Evolutionary conservation across 2,113 vertebrate genomes (phyloP), one percentile per base, ranked within the genome.

Genomic region (Origma solitaria): DNA sequence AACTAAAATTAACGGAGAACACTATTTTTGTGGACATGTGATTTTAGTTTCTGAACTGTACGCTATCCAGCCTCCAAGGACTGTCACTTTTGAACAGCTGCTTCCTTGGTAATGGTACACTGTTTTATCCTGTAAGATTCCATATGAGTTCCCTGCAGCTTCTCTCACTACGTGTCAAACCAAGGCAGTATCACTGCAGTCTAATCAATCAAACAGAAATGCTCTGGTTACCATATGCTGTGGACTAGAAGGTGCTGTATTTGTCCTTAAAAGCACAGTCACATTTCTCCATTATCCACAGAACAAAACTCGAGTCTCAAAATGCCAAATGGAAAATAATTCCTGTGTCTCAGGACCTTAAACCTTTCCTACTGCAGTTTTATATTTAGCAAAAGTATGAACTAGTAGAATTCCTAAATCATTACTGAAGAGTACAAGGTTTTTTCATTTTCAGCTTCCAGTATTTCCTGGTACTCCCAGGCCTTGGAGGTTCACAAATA

Each of bases 161-260:
- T 76, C 68, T 80, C 70, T 85, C 54, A 7, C 33, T n/a, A 4
- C 35, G 12, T 1, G 1, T 28, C 37, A 90, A 75, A 61, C 18
- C 54, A 61, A 82, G 65, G 75, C 50, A 81, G 33, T 40, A n/a
- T 11, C 81, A n/a, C 65, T 92, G 69, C 76, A 40, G 37, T 68
- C 57, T 60, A 7, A 79, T 45, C 75, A 72, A 45, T n/a, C 82
- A 66, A 38, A 78, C 60, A 73, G 73, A 75, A 94, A 79, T 64
- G 57, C 68, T 87, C 68, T 51, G 31, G 65, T 92, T 94, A 61
- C 81, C 73, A 57, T 56, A 66, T 61, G 86, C 77, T 9, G 6
- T 72, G 80, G 56, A 68, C 38, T 84, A 44, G 42, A 92, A 96
- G 60, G 51, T 89, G 80, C 57, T 91, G 75, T 53, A n/a, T 68